Evolutionary conservation across 2,797 vertebrate genomes (phyloP).

Genomic region (Basileuterus tristriatus): DNA sequence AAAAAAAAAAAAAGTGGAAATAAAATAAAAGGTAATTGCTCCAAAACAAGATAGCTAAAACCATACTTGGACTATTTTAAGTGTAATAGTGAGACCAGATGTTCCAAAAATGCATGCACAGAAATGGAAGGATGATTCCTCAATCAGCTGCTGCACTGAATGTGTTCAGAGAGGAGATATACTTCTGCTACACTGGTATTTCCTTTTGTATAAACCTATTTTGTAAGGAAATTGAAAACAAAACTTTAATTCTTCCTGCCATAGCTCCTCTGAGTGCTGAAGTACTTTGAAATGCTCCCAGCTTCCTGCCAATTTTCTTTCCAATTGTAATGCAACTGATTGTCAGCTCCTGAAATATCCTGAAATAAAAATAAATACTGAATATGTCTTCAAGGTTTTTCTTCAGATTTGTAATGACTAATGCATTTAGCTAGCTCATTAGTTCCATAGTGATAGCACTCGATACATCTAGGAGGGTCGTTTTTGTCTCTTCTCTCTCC

Average conservation of each 20-base stretch:
- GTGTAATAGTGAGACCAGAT: background rate
- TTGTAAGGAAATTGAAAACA: background rate
- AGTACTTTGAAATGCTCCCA: background rate
- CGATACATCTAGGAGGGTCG: background rate
- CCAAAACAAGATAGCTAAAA: background rate
- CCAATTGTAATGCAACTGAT: background rate
- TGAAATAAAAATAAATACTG: background rate
- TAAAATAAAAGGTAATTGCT: background rate
- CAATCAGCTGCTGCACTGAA: background rate
- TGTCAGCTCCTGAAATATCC: background rate
- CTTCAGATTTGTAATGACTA: background rate
- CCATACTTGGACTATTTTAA: background rate
- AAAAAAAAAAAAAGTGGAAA: background rate
- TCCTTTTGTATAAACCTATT: background rate
- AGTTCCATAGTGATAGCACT: background rate
- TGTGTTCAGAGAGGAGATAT: background rate
- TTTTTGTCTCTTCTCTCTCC: background rate
- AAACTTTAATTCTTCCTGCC: background rate
- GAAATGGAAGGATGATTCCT: background rate
- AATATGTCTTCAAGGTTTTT: background rate
- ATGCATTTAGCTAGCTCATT: background rate
- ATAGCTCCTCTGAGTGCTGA: background rate
- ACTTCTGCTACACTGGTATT: background rate
- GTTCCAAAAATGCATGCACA: background rate
- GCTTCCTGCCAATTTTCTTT: background rate